Base-by-base conservation (phyloP, 2,888 invertebrate species). In the Apotomis capreana region DNA sequence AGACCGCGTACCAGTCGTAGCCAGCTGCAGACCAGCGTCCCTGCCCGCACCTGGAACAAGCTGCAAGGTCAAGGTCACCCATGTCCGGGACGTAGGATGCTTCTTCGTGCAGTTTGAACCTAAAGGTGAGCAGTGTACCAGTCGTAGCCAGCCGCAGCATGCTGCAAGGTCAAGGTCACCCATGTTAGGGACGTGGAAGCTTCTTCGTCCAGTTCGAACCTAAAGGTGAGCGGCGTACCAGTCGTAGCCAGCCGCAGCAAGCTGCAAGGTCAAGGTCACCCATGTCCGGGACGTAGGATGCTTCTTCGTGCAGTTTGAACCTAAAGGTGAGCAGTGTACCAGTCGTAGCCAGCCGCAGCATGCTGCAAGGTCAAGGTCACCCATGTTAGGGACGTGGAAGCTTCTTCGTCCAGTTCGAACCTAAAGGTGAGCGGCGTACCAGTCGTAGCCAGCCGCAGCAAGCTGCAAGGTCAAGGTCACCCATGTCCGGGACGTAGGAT, bases 1-100 rank as follows among this genome's bases (percentile, higher is more conserved):
- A n/a, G 65, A 65, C 65, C 65, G 65, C 8, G 65, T 65, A n/a
- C 26, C 57, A 1, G 55, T 57, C 3, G 6, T 6, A 4, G 57
- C 26, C 36, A 36, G 15, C 12, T 65, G 65, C n/a, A n/a, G n/a
- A n/a, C n/a, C n/a, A n/a, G n/a, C n/a, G n/a, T n/a, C n/a, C n/a
- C n/a, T n/a, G n/a, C n/a, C n/a, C n/a, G n/a, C n/a, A n/a, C n/a
- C n/a, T n/a, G n/a, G n/a, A n/a, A n/a, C 65, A 46, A 8, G 44
- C 8, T 40, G 40, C 40, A 40, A 15, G 54, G 54, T 54, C 40
- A 54, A 15, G 10, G 54, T 63, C 54, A 63, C 63, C 4, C 63
- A 63, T 40, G 54, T 63, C 15, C 65, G 44, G 3, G 52, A 15
- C 54, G 52, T 40, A 37, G 15, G 54, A 4, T 9, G 13, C 4